phyloP scores from a whole-genome alignment of 1,140 invertebrate species.

The Papilio aristodemus region DNA sequence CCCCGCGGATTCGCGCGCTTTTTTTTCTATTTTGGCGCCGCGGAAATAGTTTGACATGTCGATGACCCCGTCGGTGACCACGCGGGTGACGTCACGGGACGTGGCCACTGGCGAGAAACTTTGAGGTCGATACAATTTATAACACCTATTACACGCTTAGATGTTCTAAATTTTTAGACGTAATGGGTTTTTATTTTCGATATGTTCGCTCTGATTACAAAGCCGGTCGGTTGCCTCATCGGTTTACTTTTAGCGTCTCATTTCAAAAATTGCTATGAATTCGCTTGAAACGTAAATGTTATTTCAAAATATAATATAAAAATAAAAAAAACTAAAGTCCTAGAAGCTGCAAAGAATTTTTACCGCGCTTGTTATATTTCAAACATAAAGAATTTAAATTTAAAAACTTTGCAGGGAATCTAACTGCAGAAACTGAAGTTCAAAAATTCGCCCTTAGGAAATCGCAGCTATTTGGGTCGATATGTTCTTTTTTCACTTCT shows the following conservation, averaged over 20 bases:
- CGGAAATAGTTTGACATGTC: slow-evolving; percentile 78
- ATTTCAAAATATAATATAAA: not conserved
- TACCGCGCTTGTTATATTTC: no score
- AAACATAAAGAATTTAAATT: no score
- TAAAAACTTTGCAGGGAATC: no score
- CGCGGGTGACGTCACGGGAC: slow-evolving; percentile 68
- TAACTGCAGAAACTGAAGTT: no score
- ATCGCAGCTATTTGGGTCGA: no score
- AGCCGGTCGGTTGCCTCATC: slow-evolving; percentile 18
- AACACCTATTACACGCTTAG: slow-evolving; percentile 52
- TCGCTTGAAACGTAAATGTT: slow-evolving; percentile 1
- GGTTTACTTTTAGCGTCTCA: slow-evolving; percentile 22
- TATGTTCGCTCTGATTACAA: slow-evolving; percentile 31
- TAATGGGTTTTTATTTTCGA: slow-evolving; percentile 55
- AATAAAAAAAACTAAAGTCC: not conserved
- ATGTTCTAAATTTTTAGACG: slow-evolving; percentile 55
- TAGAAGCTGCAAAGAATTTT: not conserved
- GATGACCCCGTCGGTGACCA: slow-evolving; percentile 77
- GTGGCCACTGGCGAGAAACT: slow-evolving; percentile 59
- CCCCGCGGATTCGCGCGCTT: slow-evolving; percentile 59
- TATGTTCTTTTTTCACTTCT: no score
- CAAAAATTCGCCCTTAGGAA: no score
- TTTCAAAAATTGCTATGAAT: slow-evolving; percentile 12
- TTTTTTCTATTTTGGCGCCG: slow-evolving; percentile 78
- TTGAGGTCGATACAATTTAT: slow-evolving; percentile 76